These are phyloP conservation scores for Saccostrea echinata DNA, from an alignment of 1,140 invertebrate species.

Conservation along the genomic window DNA sequence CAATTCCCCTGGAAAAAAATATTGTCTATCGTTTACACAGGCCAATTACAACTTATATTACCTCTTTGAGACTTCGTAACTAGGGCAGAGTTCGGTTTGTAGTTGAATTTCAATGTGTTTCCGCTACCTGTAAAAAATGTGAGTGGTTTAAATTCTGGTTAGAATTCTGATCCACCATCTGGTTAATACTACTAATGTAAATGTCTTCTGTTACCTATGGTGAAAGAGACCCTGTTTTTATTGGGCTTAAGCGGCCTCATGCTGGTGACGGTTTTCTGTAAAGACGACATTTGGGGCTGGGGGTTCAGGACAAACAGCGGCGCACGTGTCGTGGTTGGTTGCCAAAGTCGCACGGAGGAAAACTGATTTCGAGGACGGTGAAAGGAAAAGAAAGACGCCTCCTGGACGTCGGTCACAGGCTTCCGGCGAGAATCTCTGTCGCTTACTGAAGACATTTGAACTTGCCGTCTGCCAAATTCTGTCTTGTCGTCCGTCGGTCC, in stretches of 20 bases:
- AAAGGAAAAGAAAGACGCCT: constrained; percentile 6
- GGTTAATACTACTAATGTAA: not conserved
- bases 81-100: constrained; percentile 2
- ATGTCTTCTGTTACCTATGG: constrained; percentile 15
- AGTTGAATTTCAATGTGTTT: constrained; percentile 10
- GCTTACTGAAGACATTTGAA: not conserved
- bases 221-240: not conserved
- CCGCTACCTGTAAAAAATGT: constrained; percentile 14
- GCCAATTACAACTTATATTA: not conserved
- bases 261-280: constrained; percentile 37
- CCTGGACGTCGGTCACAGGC: not conserved
- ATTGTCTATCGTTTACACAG: not conserved
- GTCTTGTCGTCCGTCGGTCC: constrained; percentile 30
- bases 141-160: not conserved
- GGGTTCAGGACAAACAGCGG: constrained; percentile 22
- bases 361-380: constrained; percentile 1
- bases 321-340: not conserved
- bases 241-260: constrained; percentile 22
- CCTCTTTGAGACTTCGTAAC: constrained; percentile 8
- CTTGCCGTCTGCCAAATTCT: not conserved
- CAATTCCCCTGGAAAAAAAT: not conserved
- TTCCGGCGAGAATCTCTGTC: constrained; percentile 14
- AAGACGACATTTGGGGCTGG: not conserved
- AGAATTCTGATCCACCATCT: not conserved
- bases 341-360: not conserved